A percentile compares a stretch with the other conserved stretches of the same genome.
phyloP scores from a whole-genome alignment of 2,888 invertebrate species.

The Mongoloraphidia duomilia region DNA sequence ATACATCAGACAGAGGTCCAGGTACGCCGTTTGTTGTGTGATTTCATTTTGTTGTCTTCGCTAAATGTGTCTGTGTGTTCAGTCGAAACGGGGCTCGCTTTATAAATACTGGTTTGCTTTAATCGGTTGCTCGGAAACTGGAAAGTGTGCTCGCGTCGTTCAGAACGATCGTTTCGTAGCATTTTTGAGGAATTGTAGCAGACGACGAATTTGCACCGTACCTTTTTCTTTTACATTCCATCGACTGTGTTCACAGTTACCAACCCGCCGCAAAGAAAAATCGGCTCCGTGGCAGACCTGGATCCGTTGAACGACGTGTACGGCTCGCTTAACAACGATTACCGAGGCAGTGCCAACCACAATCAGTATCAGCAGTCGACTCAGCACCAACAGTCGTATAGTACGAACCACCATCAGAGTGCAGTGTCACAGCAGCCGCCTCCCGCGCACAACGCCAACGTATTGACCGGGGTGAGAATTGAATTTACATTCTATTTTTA shows the following conservation, averaged over 20 bases:
- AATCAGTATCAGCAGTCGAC: slow-evolving; percentile 26
- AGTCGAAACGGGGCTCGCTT: no score
- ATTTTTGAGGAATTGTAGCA: neutral
- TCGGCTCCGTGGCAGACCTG: slow-evolving; percentile 87
- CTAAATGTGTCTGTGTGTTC: slow-evolving; percentile 1
- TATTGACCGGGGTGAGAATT: slow-evolving; percentile 1
- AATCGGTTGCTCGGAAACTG: no score
- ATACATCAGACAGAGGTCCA: slow-evolving; percentile 60
- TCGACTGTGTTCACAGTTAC: slow-evolving; percentile 27
- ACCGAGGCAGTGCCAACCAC: slow-evolving; percentile 17
- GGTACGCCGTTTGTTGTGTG: slow-evolving; percentile 30
- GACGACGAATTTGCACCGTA: neutral
- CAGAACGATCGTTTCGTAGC: no score
- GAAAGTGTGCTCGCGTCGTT: no score
- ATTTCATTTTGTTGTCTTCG: neutral
- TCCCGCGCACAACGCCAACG: slow-evolving; percentile 6
- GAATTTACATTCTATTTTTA: neutral
- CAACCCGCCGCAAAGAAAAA: slow-evolving; percentile 33
- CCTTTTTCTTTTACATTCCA: neutral
- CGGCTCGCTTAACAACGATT: slow-evolving; percentile 40
- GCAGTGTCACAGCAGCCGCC: slow-evolving; percentile 19
- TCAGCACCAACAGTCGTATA: slow-evolving; percentile 21
- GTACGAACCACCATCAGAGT: slow-evolving; percentile 5
- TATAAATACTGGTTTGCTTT: neutral
- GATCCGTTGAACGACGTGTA: slow-evolving; percentile 87